phyloP scores from a whole-genome alignment of 2,113 vertebrate genomes.

The Stegostoma tigrinum region DNA sequence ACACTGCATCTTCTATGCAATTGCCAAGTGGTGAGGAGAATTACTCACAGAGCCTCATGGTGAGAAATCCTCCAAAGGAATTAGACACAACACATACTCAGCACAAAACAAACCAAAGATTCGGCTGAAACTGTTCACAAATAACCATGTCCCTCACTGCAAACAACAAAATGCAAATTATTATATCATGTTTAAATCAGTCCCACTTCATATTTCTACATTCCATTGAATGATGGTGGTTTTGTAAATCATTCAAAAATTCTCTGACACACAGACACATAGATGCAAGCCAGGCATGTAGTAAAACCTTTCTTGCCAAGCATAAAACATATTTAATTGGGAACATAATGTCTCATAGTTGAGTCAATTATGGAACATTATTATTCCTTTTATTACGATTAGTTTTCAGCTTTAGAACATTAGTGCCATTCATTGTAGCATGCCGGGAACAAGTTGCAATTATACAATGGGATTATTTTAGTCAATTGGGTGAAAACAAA shows the following conservation, averaged over 20 bases:
- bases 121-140: not conserved
- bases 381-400: conserved; percentile 17
- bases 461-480: not conserved
- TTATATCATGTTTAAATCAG: not conserved
- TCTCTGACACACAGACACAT: not conserved
- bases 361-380: not conserved
- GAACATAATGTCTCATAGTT: not conserved
- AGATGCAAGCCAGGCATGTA: not conserved
- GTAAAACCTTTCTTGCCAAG: not conserved
- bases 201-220: not conserved
- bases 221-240: not conserved
- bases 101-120: no score
- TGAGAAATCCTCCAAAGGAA: no score
- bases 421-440: not conserved
- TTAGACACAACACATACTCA: no score
- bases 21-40: no score
- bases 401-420: not conserved
- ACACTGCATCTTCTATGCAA: no score
- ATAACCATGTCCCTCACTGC: not conserved
- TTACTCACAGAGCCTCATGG: no score
- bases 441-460: not conserved
- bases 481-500: no score
- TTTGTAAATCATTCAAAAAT: not conserved
- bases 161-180: not conserved
- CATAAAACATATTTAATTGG: conserved; percentile 19